Evolutionary conservation across 30 jellyfish, hydroid and myxozoan genomes (phyloP).

Genomic region (Turritopsis rubra): DNA sequence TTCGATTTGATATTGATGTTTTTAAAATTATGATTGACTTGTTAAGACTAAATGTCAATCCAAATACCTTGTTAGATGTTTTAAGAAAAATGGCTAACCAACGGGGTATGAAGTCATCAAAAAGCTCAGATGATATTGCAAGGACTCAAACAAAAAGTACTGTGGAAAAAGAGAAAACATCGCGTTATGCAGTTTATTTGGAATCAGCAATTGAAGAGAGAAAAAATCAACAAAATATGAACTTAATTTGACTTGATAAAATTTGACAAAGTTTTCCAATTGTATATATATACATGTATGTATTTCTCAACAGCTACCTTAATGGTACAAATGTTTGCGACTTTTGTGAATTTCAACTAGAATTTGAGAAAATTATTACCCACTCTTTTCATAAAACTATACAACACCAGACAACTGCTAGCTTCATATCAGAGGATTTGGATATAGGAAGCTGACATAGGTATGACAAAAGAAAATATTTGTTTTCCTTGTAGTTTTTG

Average conservation of each 20-base stretch:
- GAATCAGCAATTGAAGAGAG: constrained; percentile 3
- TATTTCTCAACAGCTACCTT: neutral
- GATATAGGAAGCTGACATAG: too few species aligned
- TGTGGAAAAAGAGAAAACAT: constrained; percentile 3
- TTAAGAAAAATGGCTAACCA: constrained; percentile 48
- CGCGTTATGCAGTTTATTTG: constrained; percentile 8
- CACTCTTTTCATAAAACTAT: too few species aligned
- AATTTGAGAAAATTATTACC: too few species aligned
- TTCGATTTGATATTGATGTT: constrained; percentile 67
- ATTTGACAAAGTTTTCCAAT: neutral
- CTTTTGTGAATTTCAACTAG: too few species aligned
- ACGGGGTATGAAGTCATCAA: constrained; percentile 19
- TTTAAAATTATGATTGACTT: constrained; percentile 63
- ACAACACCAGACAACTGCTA: too few species aligned
- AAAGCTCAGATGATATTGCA: constrained; percentile 17
- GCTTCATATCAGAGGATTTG: too few species aligned
- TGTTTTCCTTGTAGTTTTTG: too few species aligned
- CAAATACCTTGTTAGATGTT: constrained; percentile 71
- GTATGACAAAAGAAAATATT: too few species aligned
- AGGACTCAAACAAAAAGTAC: neutral
- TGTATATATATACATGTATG: too few species aligned
- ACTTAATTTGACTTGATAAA: neutral
- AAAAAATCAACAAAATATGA: neutral
- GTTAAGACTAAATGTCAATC: constrained; percentile 67
- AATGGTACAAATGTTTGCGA: too few species aligned